Evolutionary conservation across 2,888 invertebrate genomes (phyloP).

Genomic region (Ophion costatus): DNA sequence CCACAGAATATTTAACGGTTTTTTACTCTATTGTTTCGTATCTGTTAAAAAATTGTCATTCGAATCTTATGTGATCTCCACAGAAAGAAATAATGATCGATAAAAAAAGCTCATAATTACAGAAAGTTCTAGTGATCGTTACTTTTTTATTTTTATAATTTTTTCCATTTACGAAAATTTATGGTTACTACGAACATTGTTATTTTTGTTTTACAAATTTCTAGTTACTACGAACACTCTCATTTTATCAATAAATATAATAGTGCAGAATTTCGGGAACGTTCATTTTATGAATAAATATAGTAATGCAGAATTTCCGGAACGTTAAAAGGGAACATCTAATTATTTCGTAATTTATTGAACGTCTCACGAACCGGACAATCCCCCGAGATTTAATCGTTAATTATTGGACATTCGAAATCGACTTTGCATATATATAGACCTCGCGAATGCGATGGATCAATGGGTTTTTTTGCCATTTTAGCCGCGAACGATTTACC

Average conservation of each 20-base stretch:
- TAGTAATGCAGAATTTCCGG: not conserved
- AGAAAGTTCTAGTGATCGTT: not conserved
- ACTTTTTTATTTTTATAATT: not conserved
- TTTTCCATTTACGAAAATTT: not conserved
- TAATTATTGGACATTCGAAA: slow-evolving; percentile 37
- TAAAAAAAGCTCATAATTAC: not conserved
- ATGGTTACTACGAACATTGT: not conserved
- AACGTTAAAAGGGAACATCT: slow-evolving; percentile 17
- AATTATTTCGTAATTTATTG: slow-evolving; percentile 41
- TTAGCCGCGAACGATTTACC: not conserved
- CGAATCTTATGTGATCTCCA: not conserved
- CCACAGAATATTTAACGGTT: not conserved
- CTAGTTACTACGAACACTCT: not conserved
- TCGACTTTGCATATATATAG: not conserved
- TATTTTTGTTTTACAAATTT: not conserved
- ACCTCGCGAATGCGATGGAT: not conserved
- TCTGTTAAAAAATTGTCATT: not conserved
- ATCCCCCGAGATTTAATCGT: slow-evolving; percentile 12
- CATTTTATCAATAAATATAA: not conserved
- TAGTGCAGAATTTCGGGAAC: not conserved
- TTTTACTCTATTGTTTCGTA: not conserved
- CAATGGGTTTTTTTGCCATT: not conserved
- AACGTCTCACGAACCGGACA: slow-evolving; percentile 16
- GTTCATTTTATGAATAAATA: not conserved
- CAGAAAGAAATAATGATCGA: not conserved